Percentiles rank a stretch among this genome's conserved stretches.
Conservation (phyloP, 2,797 vertebrate species). For the Apogon talboti region DNA sequence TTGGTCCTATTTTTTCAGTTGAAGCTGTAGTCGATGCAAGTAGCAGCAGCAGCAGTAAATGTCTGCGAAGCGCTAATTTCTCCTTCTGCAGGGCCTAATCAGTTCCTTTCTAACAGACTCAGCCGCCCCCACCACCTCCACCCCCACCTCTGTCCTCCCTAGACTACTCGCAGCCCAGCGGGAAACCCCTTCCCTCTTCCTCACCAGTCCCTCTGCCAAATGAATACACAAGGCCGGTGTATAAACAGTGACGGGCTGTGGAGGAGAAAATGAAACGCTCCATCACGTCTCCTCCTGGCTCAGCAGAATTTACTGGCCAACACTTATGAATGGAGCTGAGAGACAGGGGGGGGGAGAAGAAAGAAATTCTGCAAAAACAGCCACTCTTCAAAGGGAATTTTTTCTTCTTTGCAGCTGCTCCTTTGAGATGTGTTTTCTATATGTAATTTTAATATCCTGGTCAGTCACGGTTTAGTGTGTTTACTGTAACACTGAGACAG, state of each 20-base stretch:
- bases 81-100: constrained; percentile 12
- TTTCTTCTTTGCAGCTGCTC: not conserved
- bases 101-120: not conserved
- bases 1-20: too few relatives aligned
- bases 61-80: not conserved
- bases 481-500: constrained; percentile 2
- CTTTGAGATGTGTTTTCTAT: constrained; percentile 19
- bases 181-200: constrained; percentile 45
- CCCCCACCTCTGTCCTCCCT: not conserved
- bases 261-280: constrained; percentile 32
- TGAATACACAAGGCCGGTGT: constrained; percentile 26
- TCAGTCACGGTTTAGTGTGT: constrained; percentile 8
- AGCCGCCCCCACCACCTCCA: not conserved
- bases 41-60: too few relatives aligned
- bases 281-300: constrained; percentile 34
- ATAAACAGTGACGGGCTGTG: constrained; percentile 21
- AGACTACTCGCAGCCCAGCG: constrained; percentile 23
- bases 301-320: constrained; percentile 33
- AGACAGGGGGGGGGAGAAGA: constrained; percentile 7
- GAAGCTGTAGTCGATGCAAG: too few relatives aligned
- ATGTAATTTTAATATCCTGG: constrained; percentile 7
- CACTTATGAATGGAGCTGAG: constrained; percentile 30
- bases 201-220: constrained; percentile 28
- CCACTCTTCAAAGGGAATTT: constrained; percentile 24
- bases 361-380: not conserved